These are phyloP conservation scores for Drosophila triauraria DNA, from an alignment of 1,140 invertebrate species.

Conservation along the genomic window DNA sequence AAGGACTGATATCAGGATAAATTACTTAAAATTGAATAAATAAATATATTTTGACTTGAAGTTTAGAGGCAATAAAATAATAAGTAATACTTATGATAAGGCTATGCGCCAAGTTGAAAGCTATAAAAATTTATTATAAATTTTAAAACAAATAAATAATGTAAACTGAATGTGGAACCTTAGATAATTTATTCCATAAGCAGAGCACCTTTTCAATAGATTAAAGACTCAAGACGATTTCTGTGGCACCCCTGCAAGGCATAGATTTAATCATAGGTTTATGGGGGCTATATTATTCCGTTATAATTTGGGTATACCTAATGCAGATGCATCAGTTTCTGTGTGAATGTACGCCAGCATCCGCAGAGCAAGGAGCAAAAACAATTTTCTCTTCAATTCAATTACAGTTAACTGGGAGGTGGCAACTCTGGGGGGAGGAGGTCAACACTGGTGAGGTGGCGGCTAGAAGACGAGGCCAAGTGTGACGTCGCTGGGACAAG, in stretches of 20 bases:
- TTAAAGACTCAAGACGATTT: neutral
- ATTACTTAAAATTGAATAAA: too few relatives aligned
- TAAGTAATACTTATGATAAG: too few relatives aligned
- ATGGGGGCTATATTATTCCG: neutral
- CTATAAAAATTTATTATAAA: too few relatives aligned
- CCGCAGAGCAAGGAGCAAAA: constrained; percentile 8
- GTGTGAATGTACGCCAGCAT: constrained; percentile 10
- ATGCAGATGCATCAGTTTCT: constrained; percentile 8
- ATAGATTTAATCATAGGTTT: neutral
- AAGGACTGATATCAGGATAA: too few relatives aligned
- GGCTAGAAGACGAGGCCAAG: constrained; percentile 23
- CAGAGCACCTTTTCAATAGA: neutral
- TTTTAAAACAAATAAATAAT: too few relatives aligned
- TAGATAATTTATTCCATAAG: too few relatives aligned
- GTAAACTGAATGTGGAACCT: too few relatives aligned
- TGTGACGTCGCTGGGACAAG: constrained; percentile 13
- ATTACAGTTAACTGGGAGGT: constrained; percentile 74
- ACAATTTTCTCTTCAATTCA: constrained; percentile 64
- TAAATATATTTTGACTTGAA: too few relatives aligned
- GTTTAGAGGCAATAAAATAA: too few relatives aligned
- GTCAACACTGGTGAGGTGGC: neutral
- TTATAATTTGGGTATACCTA: constrained; percentile 8
- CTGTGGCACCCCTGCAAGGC: too few relatives aligned
- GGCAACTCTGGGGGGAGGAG: neutral
- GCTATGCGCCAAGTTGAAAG: too few relatives aligned